phyloP scores from a whole-genome alignment of 2,888 invertebrate species.

The Agriopis aurantiaria region DNA sequence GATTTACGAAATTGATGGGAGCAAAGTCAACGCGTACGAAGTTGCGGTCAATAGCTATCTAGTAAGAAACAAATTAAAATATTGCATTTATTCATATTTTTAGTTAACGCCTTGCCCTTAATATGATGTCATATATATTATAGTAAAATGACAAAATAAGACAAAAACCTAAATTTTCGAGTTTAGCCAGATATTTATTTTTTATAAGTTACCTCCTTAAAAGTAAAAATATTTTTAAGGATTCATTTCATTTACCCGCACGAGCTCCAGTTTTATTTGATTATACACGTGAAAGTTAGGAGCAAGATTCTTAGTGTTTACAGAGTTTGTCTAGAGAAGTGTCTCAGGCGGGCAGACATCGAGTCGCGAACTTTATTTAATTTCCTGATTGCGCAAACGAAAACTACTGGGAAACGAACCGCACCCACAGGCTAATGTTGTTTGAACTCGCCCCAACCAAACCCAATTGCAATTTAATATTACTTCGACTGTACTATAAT shows the following conservation, averaged over 20 bases:
- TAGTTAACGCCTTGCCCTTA: too few relatives aligned
- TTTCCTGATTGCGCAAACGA: constrained; percentile 72
- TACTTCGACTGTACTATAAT: constrained; percentile 42
- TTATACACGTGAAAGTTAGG: constrained; percentile 37
- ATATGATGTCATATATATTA: too few relatives aligned
- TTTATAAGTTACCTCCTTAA: too few relatives aligned
- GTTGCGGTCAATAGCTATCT: too few relatives aligned
- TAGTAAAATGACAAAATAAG: too few relatives aligned
- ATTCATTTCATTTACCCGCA: not conserved
- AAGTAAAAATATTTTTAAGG: not conserved
- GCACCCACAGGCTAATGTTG: constrained; percentile 56
- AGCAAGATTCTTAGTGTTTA: constrained; percentile 29
- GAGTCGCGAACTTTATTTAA: constrained; percentile 68
- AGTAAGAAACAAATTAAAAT: too few relatives aligned
- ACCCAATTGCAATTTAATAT: constrained; percentile 59
- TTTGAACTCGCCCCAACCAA: constrained; percentile 53
- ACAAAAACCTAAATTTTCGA: too few relatives aligned
- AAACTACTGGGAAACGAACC: constrained; percentile 61
- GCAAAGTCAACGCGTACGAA: too few relatives aligned
- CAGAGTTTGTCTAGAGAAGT: constrained; percentile 23
- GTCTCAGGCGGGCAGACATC: constrained; percentile 48
- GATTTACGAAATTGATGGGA: too few relatives aligned
- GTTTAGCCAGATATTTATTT: too few relatives aligned
- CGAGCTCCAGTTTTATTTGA: constrained; percentile 23
- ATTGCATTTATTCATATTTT: too few relatives aligned